Evolutionary conservation across 2,888 invertebrate genomes (phyloP).

Genomic region (Carterocephalus palaemon): DNA sequence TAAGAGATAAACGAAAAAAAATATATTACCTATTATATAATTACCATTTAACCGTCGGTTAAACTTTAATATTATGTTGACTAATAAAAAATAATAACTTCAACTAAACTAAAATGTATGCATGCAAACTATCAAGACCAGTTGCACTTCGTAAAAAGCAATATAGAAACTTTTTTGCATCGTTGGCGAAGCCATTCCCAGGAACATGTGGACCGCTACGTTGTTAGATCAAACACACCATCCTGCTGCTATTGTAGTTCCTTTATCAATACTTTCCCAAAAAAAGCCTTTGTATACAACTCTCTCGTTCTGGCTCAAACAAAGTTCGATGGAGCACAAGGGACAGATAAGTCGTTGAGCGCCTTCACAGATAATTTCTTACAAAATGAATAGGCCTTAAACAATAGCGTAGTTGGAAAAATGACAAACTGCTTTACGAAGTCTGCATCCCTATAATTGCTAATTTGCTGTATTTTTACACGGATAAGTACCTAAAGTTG

Average conservation of each 20-base stretch:
- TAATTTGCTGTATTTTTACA: slow-evolving; percentile 30
- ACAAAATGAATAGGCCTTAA: slow-evolving; percentile 65
- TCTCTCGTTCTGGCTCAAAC: slow-evolving; percentile 48
- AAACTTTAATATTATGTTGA: no score
- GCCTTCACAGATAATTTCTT: slow-evolving; percentile 63
- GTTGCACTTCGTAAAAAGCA: slow-evolving; percentile 37
- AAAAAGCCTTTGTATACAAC: slow-evolving; percentile 52
- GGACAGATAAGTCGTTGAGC: slow-evolving; percentile 42
- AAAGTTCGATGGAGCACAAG: slow-evolving; percentile 35
- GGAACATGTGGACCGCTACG: slow-evolving; percentile 77
- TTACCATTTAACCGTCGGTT: no score
- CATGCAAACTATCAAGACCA: slow-evolving; percentile 46
- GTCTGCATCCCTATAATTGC: slow-evolving; percentile 39
- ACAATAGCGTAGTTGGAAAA: slow-evolving; percentile 49
- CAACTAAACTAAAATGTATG: no score
- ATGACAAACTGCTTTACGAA: slow-evolving; percentile 47
- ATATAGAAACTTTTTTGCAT: slow-evolving; percentile 71
- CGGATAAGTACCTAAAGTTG: no score
- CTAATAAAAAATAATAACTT: no score
- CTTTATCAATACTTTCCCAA: slow-evolving; percentile 67
- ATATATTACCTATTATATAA: no score
- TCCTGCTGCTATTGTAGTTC: slow-evolving; percentile 74
- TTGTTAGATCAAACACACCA: slow-evolving; percentile 77
- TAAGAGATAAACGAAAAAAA: no score
- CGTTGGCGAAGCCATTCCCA: slow-evolving; percentile 71